Evolutionary conservation across 2,797 vertebrate genomes (phyloP).

Genomic region (Coranthus polyacanthus): DNA sequence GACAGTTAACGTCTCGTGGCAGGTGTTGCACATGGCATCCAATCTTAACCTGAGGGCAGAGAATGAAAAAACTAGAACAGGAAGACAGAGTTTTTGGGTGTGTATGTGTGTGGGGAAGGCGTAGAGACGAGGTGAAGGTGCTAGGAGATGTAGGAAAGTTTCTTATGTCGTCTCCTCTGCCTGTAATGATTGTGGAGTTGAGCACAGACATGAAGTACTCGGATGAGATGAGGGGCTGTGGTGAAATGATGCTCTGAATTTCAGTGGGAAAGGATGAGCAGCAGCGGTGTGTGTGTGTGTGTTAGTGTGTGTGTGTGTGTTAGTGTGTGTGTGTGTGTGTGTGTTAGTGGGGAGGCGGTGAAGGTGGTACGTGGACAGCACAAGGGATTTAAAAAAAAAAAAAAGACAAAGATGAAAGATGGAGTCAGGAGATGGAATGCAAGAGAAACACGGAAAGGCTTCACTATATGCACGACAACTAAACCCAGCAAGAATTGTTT

Average conservation of each 20-base stretch:
- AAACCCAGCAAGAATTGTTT: too few species aligned
- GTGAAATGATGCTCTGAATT: slow-evolving; percentile 2
- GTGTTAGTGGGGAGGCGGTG: too few species aligned
- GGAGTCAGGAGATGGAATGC: too few species aligned
- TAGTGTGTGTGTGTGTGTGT: too few species aligned
- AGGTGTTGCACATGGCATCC: too few species aligned
- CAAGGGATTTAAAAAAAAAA: too few species aligned
- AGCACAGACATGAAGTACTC: slow-evolving; percentile 1
- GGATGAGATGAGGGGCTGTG: slow-evolving; percentile 2
- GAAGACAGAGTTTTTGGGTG: not conserved
- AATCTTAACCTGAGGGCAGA: not conserved
- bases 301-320: too few species aligned
- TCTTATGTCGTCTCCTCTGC: slow-evolving; percentile 16
- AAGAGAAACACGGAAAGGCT: too few species aligned
- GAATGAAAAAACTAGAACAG: not conserved
- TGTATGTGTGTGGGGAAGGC: not conserved
- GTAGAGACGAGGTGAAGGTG: not conserved
- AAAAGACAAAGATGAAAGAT: too few species aligned
- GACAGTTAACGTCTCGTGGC: not conserved
- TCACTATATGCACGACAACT: too few species aligned
- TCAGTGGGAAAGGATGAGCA: not conserved
- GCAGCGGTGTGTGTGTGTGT: not conserved
- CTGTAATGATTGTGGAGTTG: slow-evolving; percentile 13
- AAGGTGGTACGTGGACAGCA: too few species aligned
- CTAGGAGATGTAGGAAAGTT: not conserved